Evolutionary conservation across 2,797 vertebrate genomes (phyloP), one percentile per base, ranked within the genome.

Genomic region (Epinephelus coioides): DNA sequence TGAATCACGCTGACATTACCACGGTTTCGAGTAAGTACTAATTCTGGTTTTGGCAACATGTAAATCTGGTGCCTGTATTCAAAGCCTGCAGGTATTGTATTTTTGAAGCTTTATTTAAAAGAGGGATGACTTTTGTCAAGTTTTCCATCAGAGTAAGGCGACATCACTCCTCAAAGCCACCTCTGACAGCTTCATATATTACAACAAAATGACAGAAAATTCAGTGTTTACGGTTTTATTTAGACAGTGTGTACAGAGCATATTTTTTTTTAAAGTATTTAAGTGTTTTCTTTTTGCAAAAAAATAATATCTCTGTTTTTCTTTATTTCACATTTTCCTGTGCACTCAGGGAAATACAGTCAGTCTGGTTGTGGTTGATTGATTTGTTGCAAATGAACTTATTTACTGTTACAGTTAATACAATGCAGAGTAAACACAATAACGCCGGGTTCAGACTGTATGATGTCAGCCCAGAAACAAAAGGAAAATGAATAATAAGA

Each of bases 1-100:
- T 27, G 18, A 71, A 60, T 73, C 49, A 60, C 15, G 19, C 27
- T 50, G 65, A 65, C 14, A 70, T 72, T 59, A 56, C 6, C 12
- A 6, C 19, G 8, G n/a, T 25, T 51, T 8, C 1, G 6, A 7
- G 34, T 8, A 8, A 6, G 30, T 34, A 34, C 34, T 34, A 34
- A 34, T 7, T 34, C 30, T 51, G 30, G 2, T 44, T 69, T 59
- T 23, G 23, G 30, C 17, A 4, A 17, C 49, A 21, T 43, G 3
- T 27, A n/a, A 46, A 38, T 60, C 38, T 60, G 18, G n/a, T 38
- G 19, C 34, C 12, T 5, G 21, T 19, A 60, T 62, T 67, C 27
- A 67, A 71, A 63, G 10, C 38, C 19, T 57, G 18, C 23, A 51
- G 13, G 30, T 30, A 46, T 19, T 17, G 17, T 53, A 57, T 30